Conservation (phyloP, 1,140 invertebrate genomes). For the Achatina immaculata region DNA sequence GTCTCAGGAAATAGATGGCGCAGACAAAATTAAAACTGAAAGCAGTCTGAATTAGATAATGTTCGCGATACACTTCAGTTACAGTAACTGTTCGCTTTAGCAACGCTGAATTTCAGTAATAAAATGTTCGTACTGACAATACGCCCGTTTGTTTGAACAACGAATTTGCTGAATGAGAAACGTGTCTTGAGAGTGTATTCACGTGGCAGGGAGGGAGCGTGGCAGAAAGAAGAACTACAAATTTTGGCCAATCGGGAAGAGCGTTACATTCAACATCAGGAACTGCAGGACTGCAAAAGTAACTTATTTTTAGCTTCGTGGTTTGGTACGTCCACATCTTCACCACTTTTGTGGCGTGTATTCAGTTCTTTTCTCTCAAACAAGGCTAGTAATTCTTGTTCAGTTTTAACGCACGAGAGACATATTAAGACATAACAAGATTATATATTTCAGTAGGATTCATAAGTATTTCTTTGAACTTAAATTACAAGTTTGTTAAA, state of each 20-base stretch:
- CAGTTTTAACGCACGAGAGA: no score
- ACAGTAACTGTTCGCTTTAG: not conserved
- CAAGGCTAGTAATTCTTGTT: no score
- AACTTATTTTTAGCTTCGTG: slow-evolving; percentile 30
- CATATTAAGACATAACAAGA: no score
- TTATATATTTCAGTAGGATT: no score
- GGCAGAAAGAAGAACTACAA: slow-evolving; percentile 30
- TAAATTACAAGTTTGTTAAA: not conserved
- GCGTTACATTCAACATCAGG: slow-evolving; percentile 41
- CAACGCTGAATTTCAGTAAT: not conserved
- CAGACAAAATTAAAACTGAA: not conserved
- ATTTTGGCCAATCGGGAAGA: slow-evolving; percentile 50
- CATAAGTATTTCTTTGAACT: not conserved
- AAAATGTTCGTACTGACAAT: not conserved
- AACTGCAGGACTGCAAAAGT: slow-evolving; percentile 17
- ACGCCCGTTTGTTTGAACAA: not conserved
- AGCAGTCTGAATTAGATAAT: not conserved
- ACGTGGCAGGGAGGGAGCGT: slow-evolving; percentile 43
- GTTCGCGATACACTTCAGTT: not conserved
- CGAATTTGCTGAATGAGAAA: not conserved
- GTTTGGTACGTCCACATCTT: slow-evolving; percentile 26
- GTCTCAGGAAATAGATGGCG: slow-evolving; percentile 24
- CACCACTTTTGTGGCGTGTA: not conserved
- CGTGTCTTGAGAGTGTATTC: not conserved
- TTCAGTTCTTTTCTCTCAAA: no score